Conservation (phyloP, 1,140 invertebrate species). For the Triops longicaudatus region DNA sequence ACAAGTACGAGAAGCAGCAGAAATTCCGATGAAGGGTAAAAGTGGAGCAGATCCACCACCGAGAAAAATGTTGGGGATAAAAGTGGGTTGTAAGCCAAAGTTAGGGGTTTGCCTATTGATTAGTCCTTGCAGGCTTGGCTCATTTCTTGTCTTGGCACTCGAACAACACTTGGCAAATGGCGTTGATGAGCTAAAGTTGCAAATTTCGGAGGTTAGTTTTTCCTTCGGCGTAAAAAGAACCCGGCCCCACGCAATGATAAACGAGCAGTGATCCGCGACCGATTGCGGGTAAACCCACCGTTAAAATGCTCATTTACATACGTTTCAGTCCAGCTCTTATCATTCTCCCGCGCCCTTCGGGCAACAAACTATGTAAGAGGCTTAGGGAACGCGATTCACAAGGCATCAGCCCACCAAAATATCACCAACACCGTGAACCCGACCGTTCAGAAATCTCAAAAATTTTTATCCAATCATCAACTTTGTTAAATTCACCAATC, state of each 20-base stretch:
- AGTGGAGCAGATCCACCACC: background rate
- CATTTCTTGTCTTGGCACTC: conserved; percentile 15
- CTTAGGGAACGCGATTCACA: background rate
- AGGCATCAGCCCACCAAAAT: background rate
- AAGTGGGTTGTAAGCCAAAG: background rate
- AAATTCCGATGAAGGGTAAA: too few relatives aligned
- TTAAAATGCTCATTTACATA: conserved; percentile 16
- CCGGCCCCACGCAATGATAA: background rate
- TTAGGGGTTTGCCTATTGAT: conserved; percentile 6
- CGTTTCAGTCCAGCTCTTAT: conserved; percentile 5
- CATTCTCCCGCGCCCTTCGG: background rate
- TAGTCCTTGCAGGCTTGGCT: conserved; percentile 7
- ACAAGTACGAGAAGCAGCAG: too few relatives aligned
- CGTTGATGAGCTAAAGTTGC: conserved; percentile 11
- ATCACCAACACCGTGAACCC: background rate
- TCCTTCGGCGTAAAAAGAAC: background rate
- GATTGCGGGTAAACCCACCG: conserved; percentile 5
- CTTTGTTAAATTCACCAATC: too few relatives aligned
- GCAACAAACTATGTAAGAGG: background rate
- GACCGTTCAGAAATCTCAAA: too few relatives aligned
- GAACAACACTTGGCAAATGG: conserved; percentile 13
- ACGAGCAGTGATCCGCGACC: conserved; percentile 9
- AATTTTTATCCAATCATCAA: too few relatives aligned
- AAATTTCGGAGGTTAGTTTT: background rate
- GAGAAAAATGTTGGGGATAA: background rate